phyloP scores from a whole-genome alignment of 2,888 invertebrate genomes.

The Noctua janthina region DNA sequence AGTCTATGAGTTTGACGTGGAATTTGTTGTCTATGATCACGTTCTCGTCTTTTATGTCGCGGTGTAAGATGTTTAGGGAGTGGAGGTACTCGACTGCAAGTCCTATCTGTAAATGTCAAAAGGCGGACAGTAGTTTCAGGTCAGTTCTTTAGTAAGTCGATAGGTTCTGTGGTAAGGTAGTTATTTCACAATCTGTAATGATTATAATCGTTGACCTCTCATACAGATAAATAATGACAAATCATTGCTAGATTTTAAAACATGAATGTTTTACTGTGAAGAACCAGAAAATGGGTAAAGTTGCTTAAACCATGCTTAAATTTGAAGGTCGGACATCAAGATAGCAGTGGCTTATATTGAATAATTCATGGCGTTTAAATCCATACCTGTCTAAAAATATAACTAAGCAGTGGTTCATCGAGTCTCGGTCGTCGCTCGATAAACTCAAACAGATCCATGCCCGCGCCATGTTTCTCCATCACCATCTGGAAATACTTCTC shows the following conservation, averaged over 20 bases:
- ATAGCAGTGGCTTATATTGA: not conserved
- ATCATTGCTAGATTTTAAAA: not conserved
- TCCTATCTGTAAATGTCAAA: conserved; percentile 89
- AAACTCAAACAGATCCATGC: conserved; percentile 95
- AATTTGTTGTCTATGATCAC: conserved; percentile 93
- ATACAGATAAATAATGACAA: not conserved
- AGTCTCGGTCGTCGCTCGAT: conserved; percentile 92
- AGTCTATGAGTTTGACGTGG: conserved; percentile 94
- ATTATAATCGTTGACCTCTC: too few relatives aligned
- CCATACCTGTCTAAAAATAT: conserved; percentile 93
- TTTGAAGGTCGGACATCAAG: not conserved
- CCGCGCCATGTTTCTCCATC: conserved; percentile 94
- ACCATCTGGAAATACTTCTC: conserved; percentile 93
- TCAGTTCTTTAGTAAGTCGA: not conserved
- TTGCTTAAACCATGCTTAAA: not conserved
- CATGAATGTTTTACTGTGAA: not conserved
- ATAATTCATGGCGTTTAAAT: not conserved
- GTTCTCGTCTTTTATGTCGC: conserved; percentile 95
- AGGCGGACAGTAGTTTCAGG: not conserved
- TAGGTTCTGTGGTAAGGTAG: not conserved
- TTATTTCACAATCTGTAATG: not conserved
- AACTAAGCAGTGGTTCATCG: conserved; percentile 92
- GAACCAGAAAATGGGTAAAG: not conserved
- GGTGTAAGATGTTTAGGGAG: conserved; percentile 92
- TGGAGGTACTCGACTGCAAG: conserved; percentile 93